Conservation (phyloP, 2,888 invertebrate genomes). For the Xylota sylvarum region DNA sequence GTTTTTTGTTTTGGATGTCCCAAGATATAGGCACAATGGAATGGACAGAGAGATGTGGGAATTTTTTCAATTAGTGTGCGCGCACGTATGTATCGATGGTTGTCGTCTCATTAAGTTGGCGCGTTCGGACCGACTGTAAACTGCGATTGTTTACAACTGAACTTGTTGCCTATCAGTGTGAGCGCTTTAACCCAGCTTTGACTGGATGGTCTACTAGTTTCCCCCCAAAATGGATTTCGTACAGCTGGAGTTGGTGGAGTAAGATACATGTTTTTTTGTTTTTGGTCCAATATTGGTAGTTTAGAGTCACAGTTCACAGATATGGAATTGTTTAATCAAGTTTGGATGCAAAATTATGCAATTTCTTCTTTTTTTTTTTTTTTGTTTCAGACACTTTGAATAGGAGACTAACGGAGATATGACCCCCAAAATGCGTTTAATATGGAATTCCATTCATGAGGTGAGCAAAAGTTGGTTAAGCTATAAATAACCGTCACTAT, state of each 20-base stretch:
- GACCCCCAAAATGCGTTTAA: slow-evolving; percentile 44
- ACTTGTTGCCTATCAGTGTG: slow-evolving; percentile 35
- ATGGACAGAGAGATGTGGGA: slow-evolving; percentile 25
- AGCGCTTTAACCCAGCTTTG: slow-evolving; percentile 32
- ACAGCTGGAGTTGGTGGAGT: slow-evolving; percentile 6
- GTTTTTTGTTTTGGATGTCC: slow-evolving; percentile 35
- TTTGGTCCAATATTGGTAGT: slow-evolving; percentile 5
- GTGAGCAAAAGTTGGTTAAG: not conserved
- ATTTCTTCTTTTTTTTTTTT: slow-evolving; percentile 14
- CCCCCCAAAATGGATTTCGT: not conserved
- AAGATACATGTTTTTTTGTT: slow-evolving; percentile 2
- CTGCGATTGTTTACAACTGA: slow-evolving; percentile 67
- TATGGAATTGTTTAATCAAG: slow-evolving; percentile 13
- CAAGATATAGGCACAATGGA: slow-evolving; percentile 33
- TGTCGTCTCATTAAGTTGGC: slow-evolving; percentile 3
- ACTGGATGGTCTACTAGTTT: slow-evolving; percentile 6
- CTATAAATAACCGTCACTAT: slow-evolving; percentile 14
- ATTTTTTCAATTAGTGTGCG: slow-evolving; percentile 35
- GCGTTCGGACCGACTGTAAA: slow-evolving; percentile 35
- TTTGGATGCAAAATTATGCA: slow-evolving; percentile 57
- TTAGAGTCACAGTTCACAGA: not conserved
- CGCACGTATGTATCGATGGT: slow-evolving; percentile 13
- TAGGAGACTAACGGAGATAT: slow-evolving; percentile 39
- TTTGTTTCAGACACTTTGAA: not conserved
- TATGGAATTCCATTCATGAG: slow-evolving; percentile 2